Percentiles rank a stretch among this genome's conserved stretches.
phyloP scores from a whole-genome alignment of 2,888 invertebrate species.

The Ichneumoninae sp. region DNA sequence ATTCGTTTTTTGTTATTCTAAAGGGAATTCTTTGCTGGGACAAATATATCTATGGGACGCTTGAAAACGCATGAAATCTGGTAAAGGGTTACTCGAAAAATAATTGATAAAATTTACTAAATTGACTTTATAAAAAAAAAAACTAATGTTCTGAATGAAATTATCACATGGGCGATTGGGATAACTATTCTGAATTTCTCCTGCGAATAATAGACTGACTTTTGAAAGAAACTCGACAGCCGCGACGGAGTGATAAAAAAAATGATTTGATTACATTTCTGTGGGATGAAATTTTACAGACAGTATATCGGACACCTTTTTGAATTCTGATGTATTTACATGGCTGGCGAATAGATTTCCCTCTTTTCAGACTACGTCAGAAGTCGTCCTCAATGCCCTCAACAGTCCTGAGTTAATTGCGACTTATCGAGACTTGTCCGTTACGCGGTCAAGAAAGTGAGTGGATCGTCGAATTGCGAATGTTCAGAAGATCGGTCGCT shows the following conservation, averaged over 20 bases:
- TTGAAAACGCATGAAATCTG: slow-evolving; percentile 22
- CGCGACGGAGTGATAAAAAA: neutral
- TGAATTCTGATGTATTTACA: slow-evolving; percentile 1
- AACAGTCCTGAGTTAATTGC: slow-evolving; percentile 2
- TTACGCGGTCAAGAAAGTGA: slow-evolving; percentile 10
- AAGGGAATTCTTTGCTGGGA: neutral
- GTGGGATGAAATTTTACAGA: neutral
- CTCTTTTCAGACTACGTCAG: slow-evolving; percentile 20
- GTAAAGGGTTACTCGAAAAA: slow-evolving; percentile 1
- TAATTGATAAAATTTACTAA: neutral
- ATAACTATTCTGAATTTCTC: neutral
- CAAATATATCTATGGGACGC: slow-evolving; percentile 11
- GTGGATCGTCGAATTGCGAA: neutral
- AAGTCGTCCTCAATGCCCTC: slow-evolving; percentile 3
- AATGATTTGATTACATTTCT: neutral
- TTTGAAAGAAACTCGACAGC: neutral
- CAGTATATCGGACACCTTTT: neutral
- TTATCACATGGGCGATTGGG: neutral
- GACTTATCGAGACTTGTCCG: slow-evolving; percentile 8
- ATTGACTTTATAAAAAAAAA: neutral
- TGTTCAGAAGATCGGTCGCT: neutral
- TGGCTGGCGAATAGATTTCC: slow-evolving; percentile 22
- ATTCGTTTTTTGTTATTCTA: slow-evolving; percentile 27
- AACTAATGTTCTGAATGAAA: neutral
- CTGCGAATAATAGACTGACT: neutral